Percentiles rank a stretch among this genome's conserved stretches.
phyloP scores from a whole-genome alignment of 2,113 vertebrate species.

The Eonycteris spelaea region DNA sequence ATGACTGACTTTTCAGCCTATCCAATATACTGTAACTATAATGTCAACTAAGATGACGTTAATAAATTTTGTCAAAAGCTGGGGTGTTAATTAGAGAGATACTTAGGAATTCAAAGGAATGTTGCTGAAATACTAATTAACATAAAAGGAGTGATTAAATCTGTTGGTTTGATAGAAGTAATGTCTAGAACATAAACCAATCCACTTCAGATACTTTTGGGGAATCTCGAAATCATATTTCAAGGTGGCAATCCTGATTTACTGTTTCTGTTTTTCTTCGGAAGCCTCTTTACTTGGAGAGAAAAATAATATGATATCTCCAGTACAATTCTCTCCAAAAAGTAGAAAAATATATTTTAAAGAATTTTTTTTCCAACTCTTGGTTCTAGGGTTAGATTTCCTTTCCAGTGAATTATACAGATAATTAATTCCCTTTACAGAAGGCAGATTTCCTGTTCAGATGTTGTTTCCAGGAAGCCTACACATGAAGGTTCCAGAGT shows the following conservation, averaged over 20 bases:
- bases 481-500: conserved; percentile 65
- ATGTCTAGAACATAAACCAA: neutral
- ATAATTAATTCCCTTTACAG: conserved; percentile 67
- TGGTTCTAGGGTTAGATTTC: conserved; percentile 44
- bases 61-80: neutral
- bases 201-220: neutral
- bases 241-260: neutral
- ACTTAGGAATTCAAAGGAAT: neutral
- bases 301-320: neutral
- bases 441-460: conserved; percentile 76
- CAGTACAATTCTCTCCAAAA: conserved; percentile 40
- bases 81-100: neutral
- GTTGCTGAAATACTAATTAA: neutral
- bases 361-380: conserved; percentile 39
- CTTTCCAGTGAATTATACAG: conserved; percentile 53
- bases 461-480: conserved; percentile 80
- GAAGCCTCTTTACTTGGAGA: neutral
- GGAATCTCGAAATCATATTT: neutral
- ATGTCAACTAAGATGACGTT: neutral
- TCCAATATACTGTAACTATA: neutral
- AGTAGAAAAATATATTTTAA: conserved; percentile 17
- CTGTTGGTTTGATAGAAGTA: neutral
- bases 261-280: neutral
- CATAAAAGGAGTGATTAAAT: neutral
- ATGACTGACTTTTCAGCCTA: neutral